These are phyloP conservation scores for Lineus longissimus DNA, from an alignment of 1,140 invertebrate genomes.

Conservation along the genomic window DNA sequence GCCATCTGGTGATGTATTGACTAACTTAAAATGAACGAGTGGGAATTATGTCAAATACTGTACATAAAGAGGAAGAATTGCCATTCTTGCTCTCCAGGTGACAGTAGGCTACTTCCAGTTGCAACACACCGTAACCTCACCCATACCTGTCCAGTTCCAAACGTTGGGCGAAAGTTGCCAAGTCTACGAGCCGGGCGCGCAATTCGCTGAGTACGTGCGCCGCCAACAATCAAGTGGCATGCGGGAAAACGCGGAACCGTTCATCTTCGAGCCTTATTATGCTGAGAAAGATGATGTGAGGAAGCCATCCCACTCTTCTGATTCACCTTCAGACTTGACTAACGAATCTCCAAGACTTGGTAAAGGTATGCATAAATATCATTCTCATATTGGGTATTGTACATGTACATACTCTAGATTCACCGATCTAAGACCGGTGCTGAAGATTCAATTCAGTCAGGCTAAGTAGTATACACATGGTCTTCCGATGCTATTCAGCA, in stretches of 20 bases:
- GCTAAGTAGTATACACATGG: no score
- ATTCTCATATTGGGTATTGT: no score
- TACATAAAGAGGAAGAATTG: no score
- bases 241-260: conserved; percentile 37
- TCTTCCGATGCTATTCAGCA: no score
- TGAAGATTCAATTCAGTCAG: no score
- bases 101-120: conserved; percentile 60
- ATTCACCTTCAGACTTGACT: no score
- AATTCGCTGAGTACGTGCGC: conserved; percentile 59
- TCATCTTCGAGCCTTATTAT: conserved; percentile 55
- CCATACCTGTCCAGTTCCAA: conserved; percentile 59
- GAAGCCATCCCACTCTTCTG: no score
- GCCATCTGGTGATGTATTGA: conserved; percentile 1
- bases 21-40: not conserved
- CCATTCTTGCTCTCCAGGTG: conserved; percentile 48
- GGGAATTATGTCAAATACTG: not conserved
- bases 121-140: conserved; percentile 56
- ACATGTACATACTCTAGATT: no score
- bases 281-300: not conserved
- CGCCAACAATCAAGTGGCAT: conserved; percentile 42
- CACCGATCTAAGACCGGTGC: no score
- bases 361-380: no score
- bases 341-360: no score
- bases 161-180: conserved; percentile 57
- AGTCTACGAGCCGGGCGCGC: conserved; percentile 58